These are phyloP conservation scores for Chaenodraco wilsoni DNA, from an alignment of 2,797 vertebrate genomes.

Conservation along the genomic window DNA sequence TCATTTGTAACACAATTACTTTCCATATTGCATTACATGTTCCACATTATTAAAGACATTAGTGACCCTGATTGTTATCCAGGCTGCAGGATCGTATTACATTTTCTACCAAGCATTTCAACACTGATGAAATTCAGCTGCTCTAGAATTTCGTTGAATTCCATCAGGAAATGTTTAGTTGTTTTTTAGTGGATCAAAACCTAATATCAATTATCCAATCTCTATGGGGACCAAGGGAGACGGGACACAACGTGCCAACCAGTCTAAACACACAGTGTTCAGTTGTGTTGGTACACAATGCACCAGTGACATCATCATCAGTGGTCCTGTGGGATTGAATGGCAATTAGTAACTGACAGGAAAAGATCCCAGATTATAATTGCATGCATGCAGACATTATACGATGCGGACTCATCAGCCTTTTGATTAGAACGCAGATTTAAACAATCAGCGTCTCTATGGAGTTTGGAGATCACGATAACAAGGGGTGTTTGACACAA, in stretches of 20 bases:
- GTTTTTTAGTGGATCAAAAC: constrained; percentile 12
- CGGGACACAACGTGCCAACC: constrained; percentile 14
- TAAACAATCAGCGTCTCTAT: constrained; percentile 11
- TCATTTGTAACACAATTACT: neutral
- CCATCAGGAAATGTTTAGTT: constrained; percentile 17
- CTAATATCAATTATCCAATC: constrained; percentile 23
- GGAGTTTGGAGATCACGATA: neutral
- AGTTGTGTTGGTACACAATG: neutral
- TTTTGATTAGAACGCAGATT: constrained; percentile 11
- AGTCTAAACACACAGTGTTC: neutral
- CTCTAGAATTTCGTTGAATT: constrained; percentile 7
- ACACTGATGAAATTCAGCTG: constrained; percentile 6
- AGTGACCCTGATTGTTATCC: neutral
- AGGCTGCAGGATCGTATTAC: neutral
- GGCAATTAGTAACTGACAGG: constrained; percentile 31
- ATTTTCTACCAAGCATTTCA: neutral
- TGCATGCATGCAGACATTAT: constrained; percentile 32
- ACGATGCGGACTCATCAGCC: constrained; percentile 23
- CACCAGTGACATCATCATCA: neutral
- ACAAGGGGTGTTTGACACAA: neutral
- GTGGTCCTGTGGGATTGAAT: constrained; percentile 23
- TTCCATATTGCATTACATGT: neutral
- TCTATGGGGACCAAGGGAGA: neutral
- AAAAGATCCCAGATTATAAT: constrained; percentile 39
- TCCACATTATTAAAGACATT: neutral